A percentile compares a stretch with the other conserved stretches of the same genome.
Conservation (phyloP, 2,888 invertebrate species). For the Cynaeus angustus region DNA sequence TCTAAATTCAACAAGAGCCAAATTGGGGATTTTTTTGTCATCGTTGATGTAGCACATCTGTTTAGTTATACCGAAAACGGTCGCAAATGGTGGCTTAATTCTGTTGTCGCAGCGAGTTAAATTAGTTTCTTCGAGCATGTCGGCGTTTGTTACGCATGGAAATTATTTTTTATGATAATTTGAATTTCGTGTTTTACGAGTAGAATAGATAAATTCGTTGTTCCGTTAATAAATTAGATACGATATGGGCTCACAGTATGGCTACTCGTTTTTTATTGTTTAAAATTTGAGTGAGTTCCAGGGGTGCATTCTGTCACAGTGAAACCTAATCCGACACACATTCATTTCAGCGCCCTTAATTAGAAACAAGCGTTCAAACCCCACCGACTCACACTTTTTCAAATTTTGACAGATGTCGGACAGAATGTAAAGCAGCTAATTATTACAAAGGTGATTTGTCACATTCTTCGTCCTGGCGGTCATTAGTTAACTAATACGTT, state of each 20-base stretch:
- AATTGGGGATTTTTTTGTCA: slow-evolving; percentile 19
- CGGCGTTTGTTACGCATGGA: slow-evolving; percentile 34
- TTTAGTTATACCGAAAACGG: slow-evolving; percentile 17
- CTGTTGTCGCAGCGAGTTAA: slow-evolving; percentile 25
- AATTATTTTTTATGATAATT: slow-evolving; percentile 37
- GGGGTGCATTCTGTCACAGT: slow-evolving; percentile 23
- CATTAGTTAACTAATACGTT: slow-evolving; percentile 40
- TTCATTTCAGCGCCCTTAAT: slow-evolving; percentile 34
- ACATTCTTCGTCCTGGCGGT: slow-evolving; percentile 20
- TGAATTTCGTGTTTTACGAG: slow-evolving; percentile 6
- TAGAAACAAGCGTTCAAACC: slow-evolving; percentile 35
- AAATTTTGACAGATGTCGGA: slow-evolving; percentile 32
- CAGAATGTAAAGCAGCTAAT: slow-evolving; percentile 30
- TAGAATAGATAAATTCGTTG: slow-evolving; percentile 19
- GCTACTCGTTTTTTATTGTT: slow-evolving; percentile 3
- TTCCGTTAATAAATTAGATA: slow-evolving; percentile 20
- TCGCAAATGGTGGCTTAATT: slow-evolving; percentile 26
- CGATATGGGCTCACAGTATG: slow-evolving; percentile 9
- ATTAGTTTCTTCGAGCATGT: slow-evolving; percentile 36
- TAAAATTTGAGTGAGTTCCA: not conserved
- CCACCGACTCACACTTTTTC: slow-evolving; percentile 11
- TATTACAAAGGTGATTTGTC: slow-evolving; percentile 43
- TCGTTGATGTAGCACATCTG: slow-evolving; percentile 28
- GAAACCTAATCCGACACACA: slow-evolving; percentile 36
- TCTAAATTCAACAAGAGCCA: slow-evolving; percentile 7